Evolutionary conservation across 1,140 invertebrate genomes (phyloP), one percentile per base, ranked within the genome.

Genomic region (Atopsyche davidsoni): DNA sequence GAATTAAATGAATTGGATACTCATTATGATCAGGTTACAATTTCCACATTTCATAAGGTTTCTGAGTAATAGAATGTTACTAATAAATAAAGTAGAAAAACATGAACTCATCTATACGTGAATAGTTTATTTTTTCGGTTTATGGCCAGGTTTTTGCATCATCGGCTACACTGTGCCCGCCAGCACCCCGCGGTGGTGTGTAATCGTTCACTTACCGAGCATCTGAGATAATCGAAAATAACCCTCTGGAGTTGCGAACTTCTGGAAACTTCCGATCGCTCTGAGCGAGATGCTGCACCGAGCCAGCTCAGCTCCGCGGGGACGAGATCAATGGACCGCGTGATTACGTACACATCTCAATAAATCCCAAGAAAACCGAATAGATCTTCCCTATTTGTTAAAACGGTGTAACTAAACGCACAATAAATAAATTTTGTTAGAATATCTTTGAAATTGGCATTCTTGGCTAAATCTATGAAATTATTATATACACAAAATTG

Each of bases 141-240:
- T 42, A 39, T 41, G 38, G 40, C 39, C 16, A 14, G 23, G 46
- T 22, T 16, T 7, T 38, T 36, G 39, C 40, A 41, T 49, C 42
- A 49, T 49, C 40, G 11, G 46, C 25, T 16, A 24, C 19, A 49
- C 40, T 11, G 40, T 49, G 24, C 24, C 7, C 39, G 41, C 28
- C 21, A 18, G 14, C 16, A 14, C 10, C n/a, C 14, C 18, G 23
- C 3, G 10, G 35, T 17, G 25, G 36, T 36, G 23, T 25, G 38
- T 52, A 41, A 46, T 52, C 46, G 31, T 46, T 46, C 42, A 40
- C 41, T 46, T 40, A 45, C 32, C 46, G 7, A 22, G 34, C 41
- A 32, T 44, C 41, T 7, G 31, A 14, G 42, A 46, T 52, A 46
- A 52, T 52, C 50, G 50, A 52, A 52, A 52, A 52, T 52, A 52